Conservation (phyloP, 2,797 vertebrate species). For the Helostoma temminkii region DNA sequence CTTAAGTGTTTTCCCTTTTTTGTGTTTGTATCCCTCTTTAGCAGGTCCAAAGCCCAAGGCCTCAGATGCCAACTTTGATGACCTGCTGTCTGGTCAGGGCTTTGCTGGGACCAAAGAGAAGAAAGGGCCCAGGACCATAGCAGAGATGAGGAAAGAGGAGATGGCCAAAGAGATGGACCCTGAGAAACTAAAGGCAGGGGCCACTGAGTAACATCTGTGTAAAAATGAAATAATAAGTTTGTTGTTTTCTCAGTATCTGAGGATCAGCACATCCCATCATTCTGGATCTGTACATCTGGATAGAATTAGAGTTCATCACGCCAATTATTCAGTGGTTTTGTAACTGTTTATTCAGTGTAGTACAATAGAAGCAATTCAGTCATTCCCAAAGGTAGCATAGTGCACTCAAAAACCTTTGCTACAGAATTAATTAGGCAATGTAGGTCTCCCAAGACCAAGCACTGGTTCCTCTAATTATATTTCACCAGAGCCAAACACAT, state of each 20-base stretch:
- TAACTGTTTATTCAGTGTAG: constrained; percentile 15
- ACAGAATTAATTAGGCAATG: constrained; percentile 39
- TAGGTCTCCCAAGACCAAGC: constrained; percentile 51
- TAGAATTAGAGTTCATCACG: constrained; percentile 7
- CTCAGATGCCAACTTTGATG: constrained; percentile 91
- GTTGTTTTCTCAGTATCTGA: constrained; percentile 7
- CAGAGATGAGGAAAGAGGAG: constrained; percentile 99
- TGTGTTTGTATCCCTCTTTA: constrained; percentile 24
- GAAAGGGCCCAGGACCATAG: constrained; percentile 96
- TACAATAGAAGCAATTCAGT: constrained; percentile 39
- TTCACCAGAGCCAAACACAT: constrained; percentile 33
- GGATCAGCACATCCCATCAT: constrained; percentile 5
- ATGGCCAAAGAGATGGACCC: constrained; percentile 99
- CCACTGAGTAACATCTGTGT: neutral
- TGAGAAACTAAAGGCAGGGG: constrained; percentile 93
- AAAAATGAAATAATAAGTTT: constrained; percentile 1
- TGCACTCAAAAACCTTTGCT: constrained; percentile 37
- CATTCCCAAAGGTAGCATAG: constrained; percentile 33
- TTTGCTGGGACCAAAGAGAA: constrained; percentile 95
- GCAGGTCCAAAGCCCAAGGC: constrained; percentile 91
- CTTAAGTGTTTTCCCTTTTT: constrained; percentile 5
- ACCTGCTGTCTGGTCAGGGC: constrained; percentile 94
- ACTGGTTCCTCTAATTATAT: constrained; percentile 46
- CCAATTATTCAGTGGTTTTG: constrained; percentile 5
- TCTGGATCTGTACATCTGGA: constrained; percentile 15